A percentile compares a stretch with the other conserved stretches of the same genome.
These are phyloP conservation scores for Cydia fagiglandana DNA, from an alignment of 1,140 invertebrate genomes.

Conservation along the genomic window DNA sequence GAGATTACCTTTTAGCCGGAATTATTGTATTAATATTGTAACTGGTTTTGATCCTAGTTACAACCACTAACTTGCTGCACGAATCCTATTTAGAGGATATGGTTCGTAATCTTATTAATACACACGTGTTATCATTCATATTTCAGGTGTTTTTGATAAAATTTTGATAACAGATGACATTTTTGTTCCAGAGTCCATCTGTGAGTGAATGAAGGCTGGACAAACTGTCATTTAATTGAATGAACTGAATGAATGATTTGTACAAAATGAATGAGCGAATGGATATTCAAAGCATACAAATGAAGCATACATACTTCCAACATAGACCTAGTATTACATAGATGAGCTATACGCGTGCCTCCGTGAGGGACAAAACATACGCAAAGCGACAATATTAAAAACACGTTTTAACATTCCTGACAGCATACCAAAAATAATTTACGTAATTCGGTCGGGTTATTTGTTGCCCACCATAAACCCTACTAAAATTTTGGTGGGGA, in stretches of 20 bases:
- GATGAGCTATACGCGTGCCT: too few species aligned
- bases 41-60: slow-evolving; percentile 31
- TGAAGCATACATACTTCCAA: too few species aligned
- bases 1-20: slow-evolving; percentile 54
- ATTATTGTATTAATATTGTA: slow-evolving; percentile 36
- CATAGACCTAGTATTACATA: too few species aligned
- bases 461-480: too few species aligned
- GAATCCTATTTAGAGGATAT: slow-evolving; percentile 48
- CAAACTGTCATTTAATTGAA: not conserved
- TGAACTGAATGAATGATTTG: not conserved
- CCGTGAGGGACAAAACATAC: too few species aligned
- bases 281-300: too few species aligned
- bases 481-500: too few species aligned
- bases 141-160: slow-evolving; percentile 69
- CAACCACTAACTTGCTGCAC: slow-evolving; percentile 34
- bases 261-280: not conserved
- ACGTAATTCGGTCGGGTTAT: too few species aligned
- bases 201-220: not conserved
- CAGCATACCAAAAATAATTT: too few species aligned
- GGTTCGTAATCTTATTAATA: slow-evolving; percentile 43
- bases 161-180: slow-evolving; percentile 52
- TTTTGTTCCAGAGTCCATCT: slow-evolving; percentile 30
- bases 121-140: slow-evolving; percentile 69
- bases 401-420: too few species aligned
- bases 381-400: too few species aligned